phyloP scores from a whole-genome alignment of 2,113 vertebrate genomes.

The Colinus virginianus region DNA sequence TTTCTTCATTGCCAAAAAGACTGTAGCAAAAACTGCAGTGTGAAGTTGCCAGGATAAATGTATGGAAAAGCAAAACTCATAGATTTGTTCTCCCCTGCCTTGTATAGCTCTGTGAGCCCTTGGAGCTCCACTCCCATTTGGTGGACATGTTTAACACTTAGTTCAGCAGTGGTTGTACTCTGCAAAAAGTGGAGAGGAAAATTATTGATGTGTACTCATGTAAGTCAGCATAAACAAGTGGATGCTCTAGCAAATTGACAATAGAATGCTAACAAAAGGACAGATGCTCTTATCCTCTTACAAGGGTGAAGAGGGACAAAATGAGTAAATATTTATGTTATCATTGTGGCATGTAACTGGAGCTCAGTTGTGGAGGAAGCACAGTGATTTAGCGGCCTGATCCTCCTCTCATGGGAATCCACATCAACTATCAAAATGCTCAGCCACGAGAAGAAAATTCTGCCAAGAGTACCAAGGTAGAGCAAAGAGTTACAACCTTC shows the following conservation, averaged over 20 bases:
- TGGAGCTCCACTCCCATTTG: background rate
- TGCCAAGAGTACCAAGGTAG: background rate
- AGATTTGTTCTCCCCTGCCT: background rate
- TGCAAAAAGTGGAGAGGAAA: background rate
- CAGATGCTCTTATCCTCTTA: constrained; percentile 58
- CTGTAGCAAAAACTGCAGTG: background rate
- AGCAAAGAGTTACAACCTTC: background rate
- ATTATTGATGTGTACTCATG: constrained; percentile 3
- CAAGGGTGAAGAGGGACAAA: constrained; percentile 34
- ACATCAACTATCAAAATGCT: background rate
- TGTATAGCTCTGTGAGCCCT: background rate
- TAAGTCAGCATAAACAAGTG: constrained; percentile 10
- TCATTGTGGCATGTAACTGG: constrained; percentile 29
- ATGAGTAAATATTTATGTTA: constrained; percentile 55
- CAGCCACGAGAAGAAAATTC: background rate
- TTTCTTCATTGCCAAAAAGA: background rate
- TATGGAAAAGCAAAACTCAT: background rate
- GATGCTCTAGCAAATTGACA: constrained; percentile 13
- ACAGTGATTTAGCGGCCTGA: constrained; percentile 8
- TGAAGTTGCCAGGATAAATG: background rate
- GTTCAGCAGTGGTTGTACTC: background rate
- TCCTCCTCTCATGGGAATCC: constrained; percentile 8
- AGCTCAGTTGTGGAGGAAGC: constrained; percentile 9
- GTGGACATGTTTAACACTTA: background rate
- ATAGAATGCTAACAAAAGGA: constrained; percentile 8